Evolutionary conservation across 2,888 invertebrate genomes (phyloP).

Genomic region (Aphodius granarius): DNA sequence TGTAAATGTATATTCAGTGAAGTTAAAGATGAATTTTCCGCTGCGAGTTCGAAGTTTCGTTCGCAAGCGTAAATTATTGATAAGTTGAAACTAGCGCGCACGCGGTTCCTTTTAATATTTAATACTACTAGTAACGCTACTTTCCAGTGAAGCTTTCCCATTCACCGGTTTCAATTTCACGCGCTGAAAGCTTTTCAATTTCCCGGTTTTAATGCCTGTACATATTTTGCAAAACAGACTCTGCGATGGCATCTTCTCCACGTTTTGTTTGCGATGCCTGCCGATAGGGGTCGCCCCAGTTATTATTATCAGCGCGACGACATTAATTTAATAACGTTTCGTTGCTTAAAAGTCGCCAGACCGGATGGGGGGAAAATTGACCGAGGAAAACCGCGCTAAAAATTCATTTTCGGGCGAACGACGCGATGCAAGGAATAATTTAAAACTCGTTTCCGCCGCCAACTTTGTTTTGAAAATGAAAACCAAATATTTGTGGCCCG

Average conservation of each 20-base stretch:
- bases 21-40: neutral
- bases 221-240: neutral
- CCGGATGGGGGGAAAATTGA: neutral
- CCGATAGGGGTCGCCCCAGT: neutral
- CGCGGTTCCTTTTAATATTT: neutral
- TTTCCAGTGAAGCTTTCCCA: neutral
- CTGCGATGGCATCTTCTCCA: slow-evolving; percentile 8
- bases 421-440: slow-evolving; percentile 13
- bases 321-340: slow-evolving; percentile 9
- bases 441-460: slow-evolving; percentile 22
- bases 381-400: slow-evolving; percentile 3
- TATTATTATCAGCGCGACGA: slow-evolving; percentile 4
- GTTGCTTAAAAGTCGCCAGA: neutral
- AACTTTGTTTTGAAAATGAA: slow-evolving; percentile 36
- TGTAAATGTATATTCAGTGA: neutral
- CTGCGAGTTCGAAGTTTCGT: neutral
- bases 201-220: slow-evolving; percentile 15
- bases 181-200: slow-evolving; percentile 20
- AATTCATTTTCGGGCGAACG: slow-evolving; percentile 10
- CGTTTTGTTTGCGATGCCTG: slow-evolving; percentile 1
- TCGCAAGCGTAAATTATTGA: neutral
- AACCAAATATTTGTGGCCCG: slow-evolving; percentile 35
- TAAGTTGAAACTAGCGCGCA: neutral
- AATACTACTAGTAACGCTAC: neutral
- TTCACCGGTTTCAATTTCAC: slow-evolving; percentile 10